Evolutionary conservation across 2,113 vertebrate genomes (phyloP), one percentile per base, ranked within the genome.

Genomic region (Cyprinodon tularosa): DNA sequence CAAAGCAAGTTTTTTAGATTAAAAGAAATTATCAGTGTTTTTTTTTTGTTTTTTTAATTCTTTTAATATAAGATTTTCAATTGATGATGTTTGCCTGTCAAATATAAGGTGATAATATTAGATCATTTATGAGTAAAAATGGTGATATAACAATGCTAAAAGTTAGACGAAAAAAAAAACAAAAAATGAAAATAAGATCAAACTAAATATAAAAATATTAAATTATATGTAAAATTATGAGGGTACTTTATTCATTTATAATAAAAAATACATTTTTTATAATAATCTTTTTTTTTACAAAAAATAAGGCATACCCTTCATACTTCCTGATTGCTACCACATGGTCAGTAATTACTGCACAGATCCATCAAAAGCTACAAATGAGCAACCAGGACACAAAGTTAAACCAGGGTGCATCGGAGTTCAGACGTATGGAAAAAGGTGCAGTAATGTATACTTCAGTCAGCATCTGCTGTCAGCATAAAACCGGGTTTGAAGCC

Each of bases 381-480:
- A 76, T 63, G 50, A 89, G 78, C 76, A 77, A 78, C 47, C 74
- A 74, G 78, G 68, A 81, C 77, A 61, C 36, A 5, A 76, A 82
- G 86, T 88, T 71, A 81, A 90, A 71, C 47, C 80, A 17, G 36
- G 11, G 75, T 47, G 72, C 72, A 76, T 90, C 60, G 72, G 78
- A 77, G 80, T 62, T 82, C 68, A 60, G 72, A 76, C 82, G 76
- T 83, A 78, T 90, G 82, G 50, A 57, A 81, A 87, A 78, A 72
- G 48, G 70, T 75, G 76, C 71, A 15, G 65, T 57, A 61, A 80
- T 65, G 74, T 84, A 40, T 74, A 76, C 81, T 91, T 90, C 80
- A 89, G 83, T 91, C 86, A 42, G 89, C 90, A 86, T 88, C 88
- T 88, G 90, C 90, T 91, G 88, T 91, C 92, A 90, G 84, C 90